Evolutionary conservation across 2,113 vertebrate genomes (phyloP), one percentile per base, ranked within the genome.

Genomic region (Bolborhynchus lineola): DNA sequence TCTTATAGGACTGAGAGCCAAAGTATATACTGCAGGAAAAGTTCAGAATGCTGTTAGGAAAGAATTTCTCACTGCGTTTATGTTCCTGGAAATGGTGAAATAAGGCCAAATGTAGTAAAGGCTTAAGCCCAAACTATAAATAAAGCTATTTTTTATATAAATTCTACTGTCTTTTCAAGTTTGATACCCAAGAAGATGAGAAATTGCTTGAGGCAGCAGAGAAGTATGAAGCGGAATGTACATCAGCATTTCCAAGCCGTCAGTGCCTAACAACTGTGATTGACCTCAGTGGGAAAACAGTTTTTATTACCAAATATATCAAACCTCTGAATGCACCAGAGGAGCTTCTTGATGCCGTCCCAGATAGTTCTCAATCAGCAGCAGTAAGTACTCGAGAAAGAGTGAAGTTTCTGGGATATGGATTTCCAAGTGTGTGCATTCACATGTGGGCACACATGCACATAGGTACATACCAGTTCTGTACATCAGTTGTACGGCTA

Each of bases 151-250:
- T 60, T 78, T 19, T 55, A 2, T 74, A 77, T 71, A 75, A 86
- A 70, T 88, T 69, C 24, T 67, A 6, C 79, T 96, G 71, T 79
- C 90, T 89, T 65, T 75, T 97, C 49, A 97, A 99, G 99, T 99
- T 99, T 97, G 99, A 99, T 95, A 98, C 98, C 78, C 98, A 99
- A 81, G 99, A 99, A 97, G 98, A 98, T 26, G 99, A 99, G 96
- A 98, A 98, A 53, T 92, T 99, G 74, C 98, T 99, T 69, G 98
- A 98, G 96, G 99, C 98, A 26, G 97, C 99, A 47, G 98, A 98
- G 76, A 98, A 95, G 75, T 99, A 99, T 71, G 98, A 99, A 96
- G 97, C 94, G 41, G 98, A 99, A 24, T 98, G 98, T 47, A 95
- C 95, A 2, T 92, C 95, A 11, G 96, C 97, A 70, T 99, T 99